phyloP scores from a whole-genome alignment of 2,797 vertebrate species.

The Falco concolor region DNA sequence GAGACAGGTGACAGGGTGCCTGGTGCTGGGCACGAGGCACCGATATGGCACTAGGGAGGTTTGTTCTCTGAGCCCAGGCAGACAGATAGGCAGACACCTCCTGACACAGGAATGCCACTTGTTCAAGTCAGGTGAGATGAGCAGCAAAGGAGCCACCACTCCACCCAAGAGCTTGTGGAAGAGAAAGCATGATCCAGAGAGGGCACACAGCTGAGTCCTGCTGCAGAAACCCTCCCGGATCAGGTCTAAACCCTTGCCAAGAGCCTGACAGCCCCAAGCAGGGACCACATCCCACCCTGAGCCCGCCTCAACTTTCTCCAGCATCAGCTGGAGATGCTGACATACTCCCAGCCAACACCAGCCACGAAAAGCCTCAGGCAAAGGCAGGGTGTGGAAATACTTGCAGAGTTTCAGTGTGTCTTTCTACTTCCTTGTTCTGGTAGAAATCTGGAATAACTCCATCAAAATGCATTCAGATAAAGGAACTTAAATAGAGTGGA shows the following conservation, averaged over 20 bases:
- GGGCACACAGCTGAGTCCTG: accelerated
- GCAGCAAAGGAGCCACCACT: not conserved
- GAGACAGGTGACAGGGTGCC: not conserved
- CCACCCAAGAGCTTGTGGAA: not conserved
- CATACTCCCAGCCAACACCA: not conserved
- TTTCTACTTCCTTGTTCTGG: not conserved
- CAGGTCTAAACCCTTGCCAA: not conserved
- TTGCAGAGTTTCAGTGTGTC: not conserved
- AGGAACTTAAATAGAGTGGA: not conserved
- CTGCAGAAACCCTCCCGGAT: not conserved
- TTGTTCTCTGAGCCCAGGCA: not conserved
- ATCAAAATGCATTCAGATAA: not conserved
- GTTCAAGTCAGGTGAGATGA: not conserved
- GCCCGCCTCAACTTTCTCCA: not conserved
- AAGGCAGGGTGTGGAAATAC: not conserved
- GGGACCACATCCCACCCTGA: not conserved
- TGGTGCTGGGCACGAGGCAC: not conserved
- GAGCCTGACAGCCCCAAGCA: not conserved
- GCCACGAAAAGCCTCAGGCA: not conserved
- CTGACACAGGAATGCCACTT: not conserved
- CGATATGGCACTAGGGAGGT: not conserved
- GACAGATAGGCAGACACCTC: not conserved
- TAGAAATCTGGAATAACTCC: not conserved
- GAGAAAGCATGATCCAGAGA: not conserved
- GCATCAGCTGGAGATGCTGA: not conserved